Evolutionary conservation across 2,797 vertebrate species (phyloP).

Genomic region (Pseudomugil tenellus): DNA sequence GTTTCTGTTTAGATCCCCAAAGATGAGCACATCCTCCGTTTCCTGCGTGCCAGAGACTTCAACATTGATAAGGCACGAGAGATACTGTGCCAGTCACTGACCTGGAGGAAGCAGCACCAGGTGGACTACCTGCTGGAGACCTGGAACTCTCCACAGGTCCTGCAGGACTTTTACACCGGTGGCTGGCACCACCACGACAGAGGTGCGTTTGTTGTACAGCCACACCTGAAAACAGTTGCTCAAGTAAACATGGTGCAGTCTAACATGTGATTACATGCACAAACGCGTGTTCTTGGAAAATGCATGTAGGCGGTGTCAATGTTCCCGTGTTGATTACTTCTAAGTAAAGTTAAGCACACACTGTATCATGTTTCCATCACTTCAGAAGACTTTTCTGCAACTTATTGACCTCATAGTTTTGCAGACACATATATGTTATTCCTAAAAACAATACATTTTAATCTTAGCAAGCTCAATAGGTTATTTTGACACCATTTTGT

Average conservation of each 20-base stretch:
- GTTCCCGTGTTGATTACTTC: background rate
- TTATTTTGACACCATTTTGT: slow-evolving; percentile 10
- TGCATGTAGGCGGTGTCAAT: background rate
- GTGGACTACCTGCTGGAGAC: slow-evolving; percentile 96
- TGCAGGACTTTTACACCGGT: slow-evolving; percentile 94
- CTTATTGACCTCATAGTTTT: background rate
- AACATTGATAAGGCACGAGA: slow-evolving; percentile 95
- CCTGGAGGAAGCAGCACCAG: slow-evolving; percentile 97
- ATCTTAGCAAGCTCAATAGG: slow-evolving; percentile 31
- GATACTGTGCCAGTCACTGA: slow-evolving; percentile 93
- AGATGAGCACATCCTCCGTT: slow-evolving; percentile 95
- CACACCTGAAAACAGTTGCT: background rate
- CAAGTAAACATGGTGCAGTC: background rate
- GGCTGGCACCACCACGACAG: slow-evolving; percentile 98
- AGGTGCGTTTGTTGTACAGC: slow-evolving; percentile 25
- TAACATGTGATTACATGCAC: background rate
- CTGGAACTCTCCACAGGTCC: slow-evolving; percentile 93
- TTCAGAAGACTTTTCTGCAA: background rate
- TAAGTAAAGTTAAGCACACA: slow-evolving; percentile 21
- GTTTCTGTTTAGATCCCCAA: slow-evolving; percentile 88
- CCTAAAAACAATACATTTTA: slow-evolving; percentile 14
- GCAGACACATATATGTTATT: background rate
- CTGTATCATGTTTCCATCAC: background rate
- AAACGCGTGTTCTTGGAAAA: background rate
- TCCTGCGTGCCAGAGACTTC: slow-evolving; percentile 93